A percentile compares a stretch with the other conserved stretches of the same genome.
phyloP scores from a whole-genome alignment of 2,888 invertebrate genomes.

The Eupithecia insigniata region DNA sequence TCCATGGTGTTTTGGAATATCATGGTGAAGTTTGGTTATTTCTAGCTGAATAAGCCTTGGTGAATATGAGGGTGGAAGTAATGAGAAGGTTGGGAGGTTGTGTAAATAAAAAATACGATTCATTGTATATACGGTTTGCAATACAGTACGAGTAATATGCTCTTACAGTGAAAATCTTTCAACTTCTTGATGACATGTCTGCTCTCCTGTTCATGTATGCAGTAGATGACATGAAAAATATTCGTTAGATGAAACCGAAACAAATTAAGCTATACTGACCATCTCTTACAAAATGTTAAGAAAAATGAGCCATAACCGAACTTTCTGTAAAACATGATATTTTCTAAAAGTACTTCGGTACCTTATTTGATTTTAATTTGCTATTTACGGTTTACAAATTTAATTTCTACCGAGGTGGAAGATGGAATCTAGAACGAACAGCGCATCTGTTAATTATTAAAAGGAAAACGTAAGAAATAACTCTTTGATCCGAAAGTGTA shows the following conservation, averaged over 20 bases:
- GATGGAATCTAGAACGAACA: slow-evolving; percentile 16
- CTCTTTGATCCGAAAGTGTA: slow-evolving; percentile 31
- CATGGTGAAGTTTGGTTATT: slow-evolving; percentile 46
- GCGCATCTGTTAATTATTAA: slow-evolving; percentile 24
- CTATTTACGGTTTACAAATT: background rate
- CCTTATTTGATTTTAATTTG: background rate
- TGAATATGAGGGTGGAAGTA: slow-evolving; percentile 9
- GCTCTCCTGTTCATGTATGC: background rate
- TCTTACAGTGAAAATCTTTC: background rate
- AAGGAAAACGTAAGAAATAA: slow-evolving; percentile 27
- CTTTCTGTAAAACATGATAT: background rate
- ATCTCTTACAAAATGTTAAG: background rate
- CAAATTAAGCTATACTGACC: background rate
- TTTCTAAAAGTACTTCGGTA: background rate
- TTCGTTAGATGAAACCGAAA: background rate
- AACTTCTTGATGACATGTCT: background rate
- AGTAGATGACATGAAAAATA: background rate
- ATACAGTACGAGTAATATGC: background rate
- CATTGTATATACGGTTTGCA: background rate
- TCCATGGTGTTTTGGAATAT: slow-evolving; percentile 58
- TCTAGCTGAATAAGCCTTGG: background rate
- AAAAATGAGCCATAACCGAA: background rate
- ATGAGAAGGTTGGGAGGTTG: background rate
- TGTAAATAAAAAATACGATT: slow-evolving; percentile 11
- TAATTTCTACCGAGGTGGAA: slow-evolving; percentile 15